Evolutionary conservation across 2,113 vertebrate species (phyloP).

Genomic region (Sphaerodactylus townsendi): DNA sequence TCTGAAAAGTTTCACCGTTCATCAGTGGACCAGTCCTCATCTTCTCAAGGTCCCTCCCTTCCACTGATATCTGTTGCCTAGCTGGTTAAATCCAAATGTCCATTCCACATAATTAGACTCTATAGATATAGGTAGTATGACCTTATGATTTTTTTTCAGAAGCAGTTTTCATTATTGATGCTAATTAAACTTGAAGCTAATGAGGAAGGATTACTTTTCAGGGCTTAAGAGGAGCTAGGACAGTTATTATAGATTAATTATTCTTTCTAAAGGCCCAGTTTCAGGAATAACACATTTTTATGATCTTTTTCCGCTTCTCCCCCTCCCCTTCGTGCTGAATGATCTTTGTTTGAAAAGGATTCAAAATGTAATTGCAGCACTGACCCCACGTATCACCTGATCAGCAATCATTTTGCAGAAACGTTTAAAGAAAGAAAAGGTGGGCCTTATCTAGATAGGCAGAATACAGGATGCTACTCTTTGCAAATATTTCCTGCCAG

Average conservation of each 20-base stretch:
- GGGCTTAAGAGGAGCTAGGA: slow-evolving; percentile 70
- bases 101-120: not conserved
- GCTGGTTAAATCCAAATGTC: slow-evolving; percentile 26
- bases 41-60: too few relatives aligned
- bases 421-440: slow-evolving; percentile 65
- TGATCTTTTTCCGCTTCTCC: slow-evolving; percentile 55
- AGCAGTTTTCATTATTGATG: slow-evolving; percentile 68
- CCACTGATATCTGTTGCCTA: not conserved
- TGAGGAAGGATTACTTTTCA: slow-evolving; percentile 77
- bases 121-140: slow-evolving; percentile 31
- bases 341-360: slow-evolving; percentile 70
- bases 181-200: slow-evolving; percentile 80
- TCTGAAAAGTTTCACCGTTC: not conserved
- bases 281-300: slow-evolving; percentile 74
- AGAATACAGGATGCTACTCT: slow-evolving; percentile 48
- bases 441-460: slow-evolving; percentile 62
- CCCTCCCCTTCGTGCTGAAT: slow-evolving; percentile 27
- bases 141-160: slow-evolving; percentile 63
- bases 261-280: slow-evolving; percentile 73
- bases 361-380: slow-evolving; percentile 71
- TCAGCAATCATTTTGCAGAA: slow-evolving; percentile 74
- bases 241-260: slow-evolving; percentile 80
- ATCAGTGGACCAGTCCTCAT: not conserved
- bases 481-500: slow-evolving; percentile 47
- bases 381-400: slow-evolving; percentile 76